phyloP scores from a whole-genome alignment of 37 sponge, comb jelly and placozoan species.

The Hormiphora californensis region DNA sequence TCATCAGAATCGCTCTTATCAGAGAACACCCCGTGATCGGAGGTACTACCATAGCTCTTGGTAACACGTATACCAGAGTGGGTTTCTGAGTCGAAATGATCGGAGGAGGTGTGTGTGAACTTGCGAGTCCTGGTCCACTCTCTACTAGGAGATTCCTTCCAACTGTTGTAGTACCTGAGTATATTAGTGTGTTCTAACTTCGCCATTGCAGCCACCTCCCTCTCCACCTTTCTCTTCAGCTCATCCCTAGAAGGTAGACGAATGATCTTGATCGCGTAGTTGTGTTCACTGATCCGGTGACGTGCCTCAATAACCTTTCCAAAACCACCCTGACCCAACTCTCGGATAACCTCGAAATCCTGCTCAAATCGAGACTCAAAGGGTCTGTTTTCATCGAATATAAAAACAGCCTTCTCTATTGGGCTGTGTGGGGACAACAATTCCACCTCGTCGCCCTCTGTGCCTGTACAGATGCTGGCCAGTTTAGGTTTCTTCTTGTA shows the following conservation, averaged over 20 bases:
- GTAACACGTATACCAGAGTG: not conserved
- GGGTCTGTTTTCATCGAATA: slow-evolving; percentile 1
- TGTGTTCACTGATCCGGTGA: slow-evolving; percentile 65
- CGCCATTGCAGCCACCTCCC: slow-evolving; percentile 80
- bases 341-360: slow-evolving; percentile 66
- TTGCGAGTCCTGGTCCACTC: slow-evolving; percentile 43
- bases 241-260: slow-evolving; percentile 59
- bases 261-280: slow-evolving; percentile 84
- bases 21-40: too few species aligned
- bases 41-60: too few species aligned
- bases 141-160: slow-evolving; percentile 69
- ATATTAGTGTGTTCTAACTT: slow-evolving; percentile 74
- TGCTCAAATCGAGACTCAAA: slow-evolving; percentile 54
- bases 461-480: not conserved
- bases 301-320: slow-evolving; percentile 77
- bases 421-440: not conserved
- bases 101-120: slow-evolving; percentile 34
- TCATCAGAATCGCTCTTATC: too few species aligned
- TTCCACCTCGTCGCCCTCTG: not conserved
- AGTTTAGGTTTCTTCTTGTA: slow-evolving; percentile 5
- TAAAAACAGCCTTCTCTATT: not conserved
- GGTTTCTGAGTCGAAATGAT: not conserved
- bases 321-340: slow-evolving; percentile 80
- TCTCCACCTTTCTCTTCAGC: slow-evolving; percentile 73
- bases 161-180: slow-evolving; percentile 78